Evolutionary conservation across 2,113 vertebrate genomes (phyloP).

Genomic region (Crotalus helleri): DNA sequence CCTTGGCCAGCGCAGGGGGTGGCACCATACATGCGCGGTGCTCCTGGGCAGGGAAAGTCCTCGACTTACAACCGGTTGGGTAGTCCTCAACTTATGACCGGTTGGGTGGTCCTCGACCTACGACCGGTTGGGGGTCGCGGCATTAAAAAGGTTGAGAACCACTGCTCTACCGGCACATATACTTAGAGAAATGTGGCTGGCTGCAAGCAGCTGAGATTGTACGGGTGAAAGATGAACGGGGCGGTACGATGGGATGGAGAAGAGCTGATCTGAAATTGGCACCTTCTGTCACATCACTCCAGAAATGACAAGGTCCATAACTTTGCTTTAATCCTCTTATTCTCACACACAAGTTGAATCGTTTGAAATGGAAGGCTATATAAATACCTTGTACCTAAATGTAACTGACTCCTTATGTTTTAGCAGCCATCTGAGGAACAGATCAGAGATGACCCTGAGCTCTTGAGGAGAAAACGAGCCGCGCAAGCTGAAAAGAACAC

Average conservation of each 20-base stretch:
- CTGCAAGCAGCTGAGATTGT: not conserved
- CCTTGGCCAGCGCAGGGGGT: too few relatives aligned
- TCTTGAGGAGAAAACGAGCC: constrained; percentile 85
- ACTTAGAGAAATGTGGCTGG: not conserved
- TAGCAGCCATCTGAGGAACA: constrained; percentile 65
- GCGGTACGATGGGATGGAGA: not conserved
- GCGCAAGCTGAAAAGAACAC: constrained; percentile 87
- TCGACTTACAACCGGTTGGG: too few relatives aligned
- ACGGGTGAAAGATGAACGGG: not conserved
- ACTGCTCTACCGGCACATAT: not conserved
- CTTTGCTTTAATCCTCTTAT: not conserved
- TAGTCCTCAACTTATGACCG: too few relatives aligned
- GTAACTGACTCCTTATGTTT: not conserved
- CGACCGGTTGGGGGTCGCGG: too few relatives aligned
- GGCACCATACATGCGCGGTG: too few relatives aligned
- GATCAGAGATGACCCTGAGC: constrained; percentile 70
- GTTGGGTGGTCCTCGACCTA: too few relatives aligned
- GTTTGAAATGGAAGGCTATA: not conserved
- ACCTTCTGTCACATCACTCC: not conserved
- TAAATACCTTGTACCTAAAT: not conserved
- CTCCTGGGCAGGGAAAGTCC: too few relatives aligned
- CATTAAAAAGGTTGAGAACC: too few relatives aligned
- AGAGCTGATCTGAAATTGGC: not conserved
- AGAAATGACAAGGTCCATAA: not conserved
- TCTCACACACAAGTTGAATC: not conserved